Conservation (phyloP, 2,888 invertebrate genomes). For the Anaspis maculata region DNA sequence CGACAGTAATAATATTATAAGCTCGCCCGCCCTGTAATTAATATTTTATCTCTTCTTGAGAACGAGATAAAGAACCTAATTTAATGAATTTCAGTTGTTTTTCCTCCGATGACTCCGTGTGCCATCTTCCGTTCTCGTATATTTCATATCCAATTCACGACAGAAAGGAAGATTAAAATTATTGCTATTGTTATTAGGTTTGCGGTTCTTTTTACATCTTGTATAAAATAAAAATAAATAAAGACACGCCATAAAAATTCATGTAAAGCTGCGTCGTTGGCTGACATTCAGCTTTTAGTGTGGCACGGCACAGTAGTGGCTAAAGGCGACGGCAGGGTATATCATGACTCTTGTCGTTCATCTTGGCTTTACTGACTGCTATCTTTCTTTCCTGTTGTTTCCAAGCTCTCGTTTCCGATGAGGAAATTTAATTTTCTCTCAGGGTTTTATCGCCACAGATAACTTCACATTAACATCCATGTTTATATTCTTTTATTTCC, state of each 20-base stretch:
- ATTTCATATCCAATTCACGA: no score
- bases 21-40: no score
- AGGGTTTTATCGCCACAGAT: conserved; percentile 16
- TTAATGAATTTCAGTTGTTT: no score
- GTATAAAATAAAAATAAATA: neutral
- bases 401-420: conserved; percentile 17
- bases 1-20: no score
- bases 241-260: neutral
- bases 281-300: no score
- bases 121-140: no score
- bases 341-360: conserved; percentile 7
- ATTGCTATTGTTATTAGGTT: neutral
- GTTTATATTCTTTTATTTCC: conserved; percentile 8
- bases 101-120: no score
- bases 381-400: conserved; percentile 15
- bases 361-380: conserved; percentile 10
- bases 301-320: no score
- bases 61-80: no score
- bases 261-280: neutral
- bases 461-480: conserved; percentile 14
- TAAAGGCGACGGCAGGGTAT: no score
- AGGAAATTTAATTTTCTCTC: conserved; percentile 22
- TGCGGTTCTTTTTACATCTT: neutral
- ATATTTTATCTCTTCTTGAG: no score
- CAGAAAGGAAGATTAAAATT: neutral